Conservation (phyloP, 2,113 vertebrate species). For the Pterocles burchelli region DNA sequence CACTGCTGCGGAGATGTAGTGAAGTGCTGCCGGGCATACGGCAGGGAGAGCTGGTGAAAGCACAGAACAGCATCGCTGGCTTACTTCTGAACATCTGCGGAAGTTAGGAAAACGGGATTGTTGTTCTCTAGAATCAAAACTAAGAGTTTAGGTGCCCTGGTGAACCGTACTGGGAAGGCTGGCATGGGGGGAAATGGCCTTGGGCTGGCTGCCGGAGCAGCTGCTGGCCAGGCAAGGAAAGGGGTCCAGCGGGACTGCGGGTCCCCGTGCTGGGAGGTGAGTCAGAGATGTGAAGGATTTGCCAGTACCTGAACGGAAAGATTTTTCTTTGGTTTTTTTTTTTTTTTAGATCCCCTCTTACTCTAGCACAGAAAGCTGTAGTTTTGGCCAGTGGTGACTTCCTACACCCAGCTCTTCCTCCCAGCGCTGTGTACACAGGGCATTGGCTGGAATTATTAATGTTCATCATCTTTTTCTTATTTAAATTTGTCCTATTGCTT, state of each 20-base stretch:
- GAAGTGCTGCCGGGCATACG: not conserved
- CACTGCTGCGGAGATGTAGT: not conserved
- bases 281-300: not conserved
- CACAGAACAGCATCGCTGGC: accelerated
- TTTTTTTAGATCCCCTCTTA: not conserved
- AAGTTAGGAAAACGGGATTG: accelerated
- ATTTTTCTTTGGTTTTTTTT: not conserved
- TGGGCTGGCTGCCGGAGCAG: not conserved
- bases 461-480: not conserved
- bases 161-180: not conserved
- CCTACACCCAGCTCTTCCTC: not conserved
- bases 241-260: not conserved
- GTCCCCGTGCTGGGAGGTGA: not conserved
- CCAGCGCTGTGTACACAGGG: not conserved
- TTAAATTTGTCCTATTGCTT: not conserved
- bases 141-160: not conserved
- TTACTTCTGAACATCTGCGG: not conserved
- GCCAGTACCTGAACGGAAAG: not conserved
- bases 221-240: not conserved
- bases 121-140: not conserved
- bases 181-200: not conserved
- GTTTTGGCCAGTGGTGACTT: not conserved
- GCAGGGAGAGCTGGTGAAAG: not conserved
- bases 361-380: not conserved
- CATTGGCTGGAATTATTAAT: not conserved